Evolutionary conservation across 2,113 vertebrate species (phyloP).

Genomic region (Osmerus eperlanus): DNA sequence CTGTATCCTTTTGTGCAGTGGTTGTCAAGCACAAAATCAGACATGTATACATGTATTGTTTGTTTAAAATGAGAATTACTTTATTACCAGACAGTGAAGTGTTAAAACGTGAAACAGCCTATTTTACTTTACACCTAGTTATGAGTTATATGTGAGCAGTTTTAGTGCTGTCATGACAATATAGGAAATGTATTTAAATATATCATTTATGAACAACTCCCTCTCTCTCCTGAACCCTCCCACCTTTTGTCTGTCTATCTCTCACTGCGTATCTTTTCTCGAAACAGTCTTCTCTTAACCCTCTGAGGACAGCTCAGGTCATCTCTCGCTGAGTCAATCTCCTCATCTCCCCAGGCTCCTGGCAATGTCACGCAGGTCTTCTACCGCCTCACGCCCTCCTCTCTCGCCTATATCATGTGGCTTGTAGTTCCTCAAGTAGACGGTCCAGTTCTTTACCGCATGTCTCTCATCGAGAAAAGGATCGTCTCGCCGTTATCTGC

Average conservation of each 20-base stretch:
- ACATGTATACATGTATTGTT: too few species aligned
- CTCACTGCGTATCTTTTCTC: slow-evolving; percentile 18
- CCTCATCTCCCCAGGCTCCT: slow-evolving; percentile 36
- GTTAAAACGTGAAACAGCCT: too few species aligned
- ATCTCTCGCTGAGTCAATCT: slow-evolving; percentile 42
- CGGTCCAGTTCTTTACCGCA: slow-evolving; percentile 35
- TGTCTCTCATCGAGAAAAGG: slow-evolving; percentile 25
- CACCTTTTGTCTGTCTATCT: slow-evolving; percentile 5
- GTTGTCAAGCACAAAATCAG: too few species aligned
- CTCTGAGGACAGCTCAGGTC: slow-evolving; percentile 32
- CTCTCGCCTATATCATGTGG: slow-evolving; percentile 42
- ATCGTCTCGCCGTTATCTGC: slow-evolving; percentile 10
- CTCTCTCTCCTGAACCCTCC: slow-evolving; percentile 12
- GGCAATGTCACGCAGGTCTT: slow-evolving; percentile 31
- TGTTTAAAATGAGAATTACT: too few species aligned
- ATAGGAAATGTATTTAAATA: too few species aligned
- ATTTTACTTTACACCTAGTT: too few species aligned
- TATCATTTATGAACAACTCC: neutral
- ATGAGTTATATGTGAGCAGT: too few species aligned
- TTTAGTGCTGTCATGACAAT: too few species aligned
- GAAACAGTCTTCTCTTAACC: slow-evolving; percentile 41
- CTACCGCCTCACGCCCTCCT: slow-evolving; percentile 29
- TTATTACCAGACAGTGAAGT: too few species aligned
- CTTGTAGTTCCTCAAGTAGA: slow-evolving; percentile 42
- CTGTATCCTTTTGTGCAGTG: too few species aligned